Base-by-base conservation (phyloP, 2,113 vertebrate genomes). In the Raphicerus campestris region DNA sequence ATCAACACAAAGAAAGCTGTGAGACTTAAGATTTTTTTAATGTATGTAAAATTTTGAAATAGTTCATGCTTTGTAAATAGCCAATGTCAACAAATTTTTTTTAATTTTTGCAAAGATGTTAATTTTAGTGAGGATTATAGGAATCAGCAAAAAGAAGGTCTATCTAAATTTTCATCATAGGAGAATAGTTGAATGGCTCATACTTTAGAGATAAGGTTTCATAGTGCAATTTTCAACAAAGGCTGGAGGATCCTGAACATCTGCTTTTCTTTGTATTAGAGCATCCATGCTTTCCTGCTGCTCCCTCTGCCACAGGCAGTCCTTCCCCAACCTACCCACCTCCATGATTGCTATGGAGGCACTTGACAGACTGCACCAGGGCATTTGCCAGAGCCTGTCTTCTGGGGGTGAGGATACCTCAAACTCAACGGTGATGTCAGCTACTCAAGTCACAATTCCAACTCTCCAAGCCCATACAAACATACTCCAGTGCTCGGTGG, bases 401-500 rank as follows among this genome's bases (percentile, higher is more conserved):
- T 32, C 47, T 55, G 30, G 10, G 19, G 14, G 5, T 30, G 28
- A 10, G 35, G 28, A 35, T 7, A 32, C 2, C 13, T 14, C n/a
- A 35, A 30, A 35, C 4, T 45, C 73, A 73, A 61, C 22, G 1
- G 28, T 55, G 45, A 77, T 28, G 9, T 28, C 39, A 60, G 9
- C 2, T 45, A 45, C 9, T 28, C 6, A 4, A 58, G 32, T 47
- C 63, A n/a, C 55, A 28, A 10, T 39, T 35, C 35, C 30, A 11
- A 26, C 32, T 51, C 35, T 32, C 60, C 82, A 82, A 82, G 32
- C 10, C 28, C 11, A 55, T 10, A 7, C 6, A 77, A 53, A 20
- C 55, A 42, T 6, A 4, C 7, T 7, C 8, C 1, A 17, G 15
- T 14, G 19, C 26, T 26, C 8, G 0, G 10, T 28, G 7, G 39